Base-by-base conservation (phyloP, 2,888 invertebrate genomes). In the Megastigmus dorsalis region DNA sequence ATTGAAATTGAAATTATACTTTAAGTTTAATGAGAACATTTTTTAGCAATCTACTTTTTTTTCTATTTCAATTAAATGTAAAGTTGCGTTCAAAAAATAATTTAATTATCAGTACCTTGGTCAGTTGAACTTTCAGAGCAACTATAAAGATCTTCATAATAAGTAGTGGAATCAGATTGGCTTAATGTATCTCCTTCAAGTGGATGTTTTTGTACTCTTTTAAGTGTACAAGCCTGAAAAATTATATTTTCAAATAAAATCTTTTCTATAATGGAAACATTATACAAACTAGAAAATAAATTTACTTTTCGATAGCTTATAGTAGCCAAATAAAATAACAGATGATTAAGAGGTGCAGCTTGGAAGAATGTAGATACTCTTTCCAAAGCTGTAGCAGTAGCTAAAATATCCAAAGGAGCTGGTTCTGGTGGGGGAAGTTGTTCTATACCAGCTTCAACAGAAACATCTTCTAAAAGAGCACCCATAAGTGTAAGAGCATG, bases 151-250 rank as follows among this genome's bases (percentile, higher is more conserved):
- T 97, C 97, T 89, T 97, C 97, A 88, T 97, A 97, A 89, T 96
- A 97, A n/a, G 97, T 97, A 57, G 97, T 97, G 9, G 97, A 97
- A 89, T 97, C 97, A 3, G 97, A 97, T 79, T 93, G 93, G 85
- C 93, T 94, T 75, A 94, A 92, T 57, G 95, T 95, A 85, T 97
- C 97, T 52, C 94, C 96, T 85, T 95, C 95, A 45, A 95, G 93
- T 74, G 95, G 94, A 88, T 95, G 94, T 82, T 94, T 93, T 85
- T 93, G 94, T 54, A 93, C 92, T 71, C 95, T 91, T 86, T 95
- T 95, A 80, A 96, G 88, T 69, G 94, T 93, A 77, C 95, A 95
- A 0, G 96, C 96, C 90, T 90, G 74, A 79, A 66, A 59, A 74
- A 20, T 68, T 62, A 48, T 4, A 15, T 60, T 62, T 36, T 13